Evolutionary conservation across 2,888 invertebrate genomes (phyloP).

Genomic region (Drosophila tanythrix): DNA sequence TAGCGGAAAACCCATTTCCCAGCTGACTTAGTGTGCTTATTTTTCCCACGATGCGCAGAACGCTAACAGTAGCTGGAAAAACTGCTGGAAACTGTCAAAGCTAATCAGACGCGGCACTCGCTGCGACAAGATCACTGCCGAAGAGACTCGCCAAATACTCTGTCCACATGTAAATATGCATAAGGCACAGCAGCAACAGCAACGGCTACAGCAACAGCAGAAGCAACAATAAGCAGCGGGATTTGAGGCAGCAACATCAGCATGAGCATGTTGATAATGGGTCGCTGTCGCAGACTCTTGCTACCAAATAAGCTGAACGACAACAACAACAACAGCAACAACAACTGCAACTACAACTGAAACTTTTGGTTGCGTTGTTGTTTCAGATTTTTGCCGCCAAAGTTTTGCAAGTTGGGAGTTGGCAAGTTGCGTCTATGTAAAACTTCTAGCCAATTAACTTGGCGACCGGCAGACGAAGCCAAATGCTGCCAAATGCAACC

Average conservation of each 20-base stretch:
- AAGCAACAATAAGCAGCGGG: slow-evolving; percentile 56
- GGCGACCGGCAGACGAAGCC: slow-evolving; percentile 48
- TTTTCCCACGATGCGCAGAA: slow-evolving; percentile 62
- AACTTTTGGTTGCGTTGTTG: slow-evolving; percentile 44
- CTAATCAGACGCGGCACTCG: slow-evolving; percentile 73
- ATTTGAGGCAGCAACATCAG: slow-evolving; percentile 53
- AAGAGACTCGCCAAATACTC: slow-evolving; percentile 25
- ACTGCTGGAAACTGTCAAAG: slow-evolving; percentile 73
- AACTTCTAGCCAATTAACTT: slow-evolving; percentile 79
- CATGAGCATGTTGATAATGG: slow-evolving; percentile 62
- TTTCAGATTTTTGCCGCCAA: slow-evolving; percentile 70
- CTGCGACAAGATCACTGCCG: slow-evolving; percentile 75
- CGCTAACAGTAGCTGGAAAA: slow-evolving; percentile 67
- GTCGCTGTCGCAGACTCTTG: slow-evolving; percentile 35
- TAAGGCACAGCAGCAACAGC: slow-evolving; percentile 50
- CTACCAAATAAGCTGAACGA: slow-evolving; percentile 68
- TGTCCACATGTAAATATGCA: slow-evolving; percentile 67
- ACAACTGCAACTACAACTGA: slow-evolving; percentile 27
- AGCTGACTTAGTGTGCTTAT: background rate
- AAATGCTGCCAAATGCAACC: slow-evolving; percentile 31
- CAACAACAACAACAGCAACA: slow-evolving; percentile 38
- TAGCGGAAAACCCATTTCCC: background rate
- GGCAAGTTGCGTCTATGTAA: slow-evolving; percentile 66
- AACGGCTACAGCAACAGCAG: slow-evolving; percentile 11
- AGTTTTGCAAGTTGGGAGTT: slow-evolving; percentile 41